Conservation (phyloP, 2,888 invertebrate genomes). For the Leucoptera coffeella region DNA sequence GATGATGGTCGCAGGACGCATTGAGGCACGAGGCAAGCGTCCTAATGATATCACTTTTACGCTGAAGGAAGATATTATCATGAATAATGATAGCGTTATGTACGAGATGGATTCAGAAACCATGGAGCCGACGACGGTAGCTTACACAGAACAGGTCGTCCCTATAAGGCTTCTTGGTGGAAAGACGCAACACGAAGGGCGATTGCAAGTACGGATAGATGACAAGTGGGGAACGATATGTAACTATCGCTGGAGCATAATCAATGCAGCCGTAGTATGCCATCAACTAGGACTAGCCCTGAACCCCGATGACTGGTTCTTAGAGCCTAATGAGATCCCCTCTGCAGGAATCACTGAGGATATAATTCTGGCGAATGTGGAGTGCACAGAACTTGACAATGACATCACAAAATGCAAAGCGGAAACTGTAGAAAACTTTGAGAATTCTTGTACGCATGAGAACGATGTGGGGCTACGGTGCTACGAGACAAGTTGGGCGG, state of each 20-base stretch:
- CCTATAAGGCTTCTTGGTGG: slow-evolving; percentile 81
- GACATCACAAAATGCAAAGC: slow-evolving; percentile 85
- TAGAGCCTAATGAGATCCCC: slow-evolving; percentile 78
- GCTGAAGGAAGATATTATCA: slow-evolving; percentile 66
- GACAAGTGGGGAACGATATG: slow-evolving; percentile 97
- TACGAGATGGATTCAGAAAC: slow-evolving; percentile 52
- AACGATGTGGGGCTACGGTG: slow-evolving; percentile 86
- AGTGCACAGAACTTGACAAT: slow-evolving; percentile 84
- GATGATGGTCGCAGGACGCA: slow-evolving; percentile 91
- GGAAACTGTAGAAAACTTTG: slow-evolving; percentile 71
- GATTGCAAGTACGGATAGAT: slow-evolving; percentile 76
- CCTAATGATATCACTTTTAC: slow-evolving; percentile 78
- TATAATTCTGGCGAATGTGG: slow-evolving; percentile 78
- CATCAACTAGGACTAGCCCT: slow-evolving; percentile 90
- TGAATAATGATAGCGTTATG: slow-evolving; percentile 58
- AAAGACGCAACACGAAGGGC: slow-evolving; percentile 74
- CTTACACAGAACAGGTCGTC: slow-evolving; percentile 55
- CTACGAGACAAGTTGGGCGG: slow-evolving; percentile 91
- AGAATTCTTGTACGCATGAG: slow-evolving; percentile 82
- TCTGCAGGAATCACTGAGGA: slow-evolving; percentile 69
- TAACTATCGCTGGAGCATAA: slow-evolving; percentile 90
- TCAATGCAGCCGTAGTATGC: slow-evolving; percentile 89
- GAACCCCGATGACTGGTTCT: slow-evolving; percentile 87
- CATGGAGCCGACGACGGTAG: slow-evolving; percentile 55
- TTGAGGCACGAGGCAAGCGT: slow-evolving; percentile 74